Base-by-base conservation (phyloP, 2,888 invertebrate genomes). In the Apodemia zela region DNA sequence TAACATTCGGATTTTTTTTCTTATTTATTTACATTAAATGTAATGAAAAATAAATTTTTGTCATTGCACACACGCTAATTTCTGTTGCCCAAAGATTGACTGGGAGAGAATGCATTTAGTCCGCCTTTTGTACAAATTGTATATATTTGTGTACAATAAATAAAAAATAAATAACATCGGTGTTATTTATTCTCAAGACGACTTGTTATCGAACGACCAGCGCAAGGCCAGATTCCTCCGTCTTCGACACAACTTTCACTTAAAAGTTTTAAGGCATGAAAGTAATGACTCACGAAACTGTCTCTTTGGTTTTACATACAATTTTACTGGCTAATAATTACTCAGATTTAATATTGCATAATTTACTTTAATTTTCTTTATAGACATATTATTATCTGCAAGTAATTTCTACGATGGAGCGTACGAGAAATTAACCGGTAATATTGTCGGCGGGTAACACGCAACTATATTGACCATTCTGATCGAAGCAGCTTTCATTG, bases 221-320 rank as follows among this genome's bases (percentile, higher is more conserved):
- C 80, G 80, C 83, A 79, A 83, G 82, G 83, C 82, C 80, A 82
- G 81, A 80, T 82, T 77, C 83, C 80, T 83, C 85, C 84, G 82
- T 78, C 77, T 67, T 67, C 71, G 72, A 72, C 78, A 77, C 80
- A 81, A 90, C 90, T 90, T 90, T 90, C 90, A 90, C 90, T 90
- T 87, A 77, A 81, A 82, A 78, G 72, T 81, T 85, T 85, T 89
- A 89, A 81, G 82, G 81, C 75, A 81, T 71, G 75, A 74, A 73
- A 73, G 70, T 68, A 72, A 69, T 73, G 71, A 73, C 65, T 73
- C 71, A 69, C 69, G 68, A 69, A 54, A 54, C 51, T 54, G 66
- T 63, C 58, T 66, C 61, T 60, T 66, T 62, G 67, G 65, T 63
- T 64, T 63, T 58, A 59, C 17, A n/a, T 60, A 66, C 62, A 60